Conservation (phyloP, 2,113 vertebrate species). For the Fukomys damarensis region DNA sequence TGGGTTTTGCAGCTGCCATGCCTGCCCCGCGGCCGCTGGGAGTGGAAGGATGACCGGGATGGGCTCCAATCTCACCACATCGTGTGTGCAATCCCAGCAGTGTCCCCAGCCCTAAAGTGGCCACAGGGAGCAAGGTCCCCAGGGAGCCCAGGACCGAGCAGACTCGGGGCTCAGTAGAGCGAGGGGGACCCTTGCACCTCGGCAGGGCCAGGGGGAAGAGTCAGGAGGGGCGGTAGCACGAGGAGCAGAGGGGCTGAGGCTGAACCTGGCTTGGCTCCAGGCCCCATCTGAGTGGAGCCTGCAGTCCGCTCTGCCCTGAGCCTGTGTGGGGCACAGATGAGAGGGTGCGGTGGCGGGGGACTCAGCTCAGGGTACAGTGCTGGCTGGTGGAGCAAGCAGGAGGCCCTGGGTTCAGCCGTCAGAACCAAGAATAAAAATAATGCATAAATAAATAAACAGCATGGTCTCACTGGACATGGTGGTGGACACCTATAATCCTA, state of each 20-base stretch:
- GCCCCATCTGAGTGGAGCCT: background rate
- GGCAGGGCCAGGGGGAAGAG: no score
- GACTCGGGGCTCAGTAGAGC: background rate
- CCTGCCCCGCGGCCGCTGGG: background rate
- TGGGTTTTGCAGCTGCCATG: background rate
- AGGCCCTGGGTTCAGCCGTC: background rate
- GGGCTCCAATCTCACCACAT: background rate
- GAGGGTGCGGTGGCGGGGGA: background rate
- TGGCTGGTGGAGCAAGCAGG: background rate
- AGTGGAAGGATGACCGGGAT: background rate
- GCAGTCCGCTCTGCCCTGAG: background rate
- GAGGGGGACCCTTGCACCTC: background rate
- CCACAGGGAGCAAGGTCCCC: background rate
- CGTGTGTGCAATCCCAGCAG: background rate
- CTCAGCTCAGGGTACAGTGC: background rate
- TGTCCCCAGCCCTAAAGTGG: background rate
- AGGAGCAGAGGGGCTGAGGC: rapidly evolving
- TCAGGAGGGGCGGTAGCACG: no score
- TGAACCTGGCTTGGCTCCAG: background rate
- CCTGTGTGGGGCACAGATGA: background rate
- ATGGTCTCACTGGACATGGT: background rate
- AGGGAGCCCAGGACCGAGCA: background rate
- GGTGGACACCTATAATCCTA: background rate
- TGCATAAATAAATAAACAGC: background rate
- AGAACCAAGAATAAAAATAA: background rate